A percentile compares a stretch with the other conserved stretches of the same genome.
Evolutionary conservation across 2,113 vertebrate species (phyloP).

Genomic region (Hippoglossus stenolepis): DNA sequence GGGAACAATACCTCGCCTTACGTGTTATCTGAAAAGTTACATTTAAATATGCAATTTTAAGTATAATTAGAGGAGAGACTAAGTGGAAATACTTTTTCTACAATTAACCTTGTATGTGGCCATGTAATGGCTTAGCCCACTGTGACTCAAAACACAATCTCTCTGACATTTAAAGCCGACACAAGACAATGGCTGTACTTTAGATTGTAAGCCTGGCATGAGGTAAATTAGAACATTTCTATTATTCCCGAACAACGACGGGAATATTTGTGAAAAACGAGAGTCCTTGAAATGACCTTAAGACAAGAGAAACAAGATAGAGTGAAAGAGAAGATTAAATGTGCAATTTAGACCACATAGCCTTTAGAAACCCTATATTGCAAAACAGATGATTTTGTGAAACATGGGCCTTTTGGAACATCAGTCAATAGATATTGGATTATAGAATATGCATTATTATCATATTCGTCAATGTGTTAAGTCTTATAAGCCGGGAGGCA

Average conservation of each 20-base stretch:
- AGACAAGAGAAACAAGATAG: conserved; percentile 42
- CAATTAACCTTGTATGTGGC: conserved; percentile 87
- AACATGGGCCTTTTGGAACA: conserved; percentile 52
- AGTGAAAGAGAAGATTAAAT: conserved; percentile 64
- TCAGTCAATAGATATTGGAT: conserved; percentile 71
- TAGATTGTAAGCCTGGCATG: conserved; percentile 78
- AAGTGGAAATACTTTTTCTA: conserved; percentile 79
- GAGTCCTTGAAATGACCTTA: conserved; percentile 73
- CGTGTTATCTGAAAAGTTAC: conserved; percentile 78
- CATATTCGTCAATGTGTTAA: conserved; percentile 58
- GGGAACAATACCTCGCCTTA: conserved; percentile 73
- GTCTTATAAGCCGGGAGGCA: conserved; percentile 53
- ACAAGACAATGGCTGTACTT: conserved; percentile 77
- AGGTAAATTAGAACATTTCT: conserved; percentile 83
- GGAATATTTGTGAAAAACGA: conserved; percentile 65
- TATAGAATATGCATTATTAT: conserved; percentile 69
- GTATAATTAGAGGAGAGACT: conserved; percentile 79
- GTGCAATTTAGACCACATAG: conserved; percentile 59
- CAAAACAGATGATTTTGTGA: conserved; percentile 67
- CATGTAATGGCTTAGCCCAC: conserved; percentile 84
- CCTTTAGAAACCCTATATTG: conserved; percentile 50
- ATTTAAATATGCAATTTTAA: conserved; percentile 79
- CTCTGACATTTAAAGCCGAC: conserved; percentile 83
- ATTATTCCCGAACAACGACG: conserved; percentile 78
- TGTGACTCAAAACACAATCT: conserved; percentile 84